Evolutionary conservation across 2,888 invertebrate species (phyloP).

Genomic region (Clepsis dumicolana): DNA sequence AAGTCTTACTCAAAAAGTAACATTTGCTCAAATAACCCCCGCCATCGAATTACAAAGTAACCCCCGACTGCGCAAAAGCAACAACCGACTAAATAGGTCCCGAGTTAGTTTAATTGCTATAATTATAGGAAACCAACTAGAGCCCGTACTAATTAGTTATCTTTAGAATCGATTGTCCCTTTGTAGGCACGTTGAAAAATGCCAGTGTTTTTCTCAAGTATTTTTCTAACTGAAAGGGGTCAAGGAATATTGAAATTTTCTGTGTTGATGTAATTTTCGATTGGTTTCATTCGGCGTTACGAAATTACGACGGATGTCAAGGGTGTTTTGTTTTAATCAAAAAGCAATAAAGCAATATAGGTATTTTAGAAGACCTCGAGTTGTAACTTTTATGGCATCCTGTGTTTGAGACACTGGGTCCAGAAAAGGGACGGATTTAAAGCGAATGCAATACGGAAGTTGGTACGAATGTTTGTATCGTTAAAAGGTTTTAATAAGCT

Average conservation of each 20-base stretch:
- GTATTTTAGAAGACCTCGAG: too few species aligned
- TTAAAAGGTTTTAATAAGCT: too few species aligned
- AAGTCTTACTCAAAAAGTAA: too few species aligned
- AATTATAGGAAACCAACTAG: conserved; percentile 32
- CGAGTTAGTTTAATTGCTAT: conserved; percentile 26
- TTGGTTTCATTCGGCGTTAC: neutral
- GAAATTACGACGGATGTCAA: neutral
- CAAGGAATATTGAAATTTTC: conserved; percentile 1
- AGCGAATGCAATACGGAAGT: too few species aligned
- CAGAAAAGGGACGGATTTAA: too few species aligned
- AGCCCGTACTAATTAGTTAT: conserved; percentile 27
- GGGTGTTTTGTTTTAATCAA: neutral
- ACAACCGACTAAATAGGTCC: conserved; percentile 10
- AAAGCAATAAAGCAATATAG: neutral
- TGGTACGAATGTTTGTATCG: too few species aligned
- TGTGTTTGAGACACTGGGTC: too few species aligned
- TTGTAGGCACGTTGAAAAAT: conserved; percentile 1
- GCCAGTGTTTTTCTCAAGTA: conserved; percentile 14
- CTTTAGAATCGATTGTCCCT: conserved; percentile 37
- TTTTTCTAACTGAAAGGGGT: conserved; percentile 23
- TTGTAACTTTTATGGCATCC: too few species aligned
- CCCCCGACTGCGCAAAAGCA: neutral
- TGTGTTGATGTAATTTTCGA: neutral
- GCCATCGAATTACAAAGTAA: conserved; percentile 18
- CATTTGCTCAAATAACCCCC: neutral